phyloP scores from a whole-genome alignment of 2,888 invertebrate species.

The Xylophagus ater region DNA sequence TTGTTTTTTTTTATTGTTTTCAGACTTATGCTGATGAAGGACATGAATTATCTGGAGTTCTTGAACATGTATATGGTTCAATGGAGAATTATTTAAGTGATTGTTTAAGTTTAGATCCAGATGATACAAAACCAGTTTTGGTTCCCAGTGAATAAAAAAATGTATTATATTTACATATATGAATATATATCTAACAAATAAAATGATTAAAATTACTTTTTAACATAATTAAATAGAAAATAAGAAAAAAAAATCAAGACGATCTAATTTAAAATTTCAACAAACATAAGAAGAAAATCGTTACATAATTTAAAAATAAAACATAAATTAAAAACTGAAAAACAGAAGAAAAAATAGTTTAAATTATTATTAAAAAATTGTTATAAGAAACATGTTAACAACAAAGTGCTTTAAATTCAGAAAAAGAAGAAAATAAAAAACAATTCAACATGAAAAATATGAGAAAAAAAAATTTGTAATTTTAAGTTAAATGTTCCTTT shows the following conservation, averaged over 20 bases:
- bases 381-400: constrained; percentile 14
- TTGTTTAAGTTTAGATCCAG: constrained; percentile 78
- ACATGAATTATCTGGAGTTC: constrained; percentile 70
- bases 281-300: constrained; percentile 6
- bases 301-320: constrained; percentile 1
- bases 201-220: too few relatives aligned
- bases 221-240: background rate
- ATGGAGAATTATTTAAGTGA: constrained; percentile 88
- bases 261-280: too few relatives aligned
- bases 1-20: constrained; percentile 19
- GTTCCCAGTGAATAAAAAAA: constrained; percentile 32
- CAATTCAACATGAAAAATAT: background rate
- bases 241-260: constrained; percentile 2
- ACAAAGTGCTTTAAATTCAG: constrained; percentile 15
- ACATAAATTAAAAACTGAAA: background rate
- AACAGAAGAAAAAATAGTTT: background rate
- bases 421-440: too few relatives aligned
- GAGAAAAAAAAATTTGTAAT: too few relatives aligned
- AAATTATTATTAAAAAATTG: constrained; percentile 2
- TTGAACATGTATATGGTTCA: constrained; percentile 83
- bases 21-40: constrained; percentile 91
- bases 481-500: too few relatives aligned
- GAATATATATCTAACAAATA: too few relatives aligned
- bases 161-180: too few relatives aligned
- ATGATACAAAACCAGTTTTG: constrained; percentile 51